These are phyloP conservation scores for Budorcas taxicolor DNA, from an alignment of 2,113 vertebrate species.

Conservation along the genomic window DNA sequence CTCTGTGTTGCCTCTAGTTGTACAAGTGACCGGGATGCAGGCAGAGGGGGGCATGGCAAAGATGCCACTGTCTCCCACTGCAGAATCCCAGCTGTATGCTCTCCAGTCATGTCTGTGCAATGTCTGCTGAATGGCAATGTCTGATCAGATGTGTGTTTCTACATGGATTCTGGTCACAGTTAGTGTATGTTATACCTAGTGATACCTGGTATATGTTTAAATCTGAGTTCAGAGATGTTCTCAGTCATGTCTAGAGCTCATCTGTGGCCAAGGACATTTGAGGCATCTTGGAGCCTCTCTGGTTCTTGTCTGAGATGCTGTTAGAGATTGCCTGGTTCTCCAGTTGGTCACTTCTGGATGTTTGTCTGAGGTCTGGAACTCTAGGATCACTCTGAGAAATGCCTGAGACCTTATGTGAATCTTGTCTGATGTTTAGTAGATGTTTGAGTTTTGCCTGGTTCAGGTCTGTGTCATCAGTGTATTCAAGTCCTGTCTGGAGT, in stretches of 20 bases:
- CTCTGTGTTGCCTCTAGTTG: neutral
- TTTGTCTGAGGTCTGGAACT: neutral
- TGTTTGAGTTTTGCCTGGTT: neutral
- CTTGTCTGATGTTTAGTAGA: neutral
- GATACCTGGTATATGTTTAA: neutral
- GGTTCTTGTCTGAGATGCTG: neutral
- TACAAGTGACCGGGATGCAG: neutral
- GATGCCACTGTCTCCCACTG: neutral
- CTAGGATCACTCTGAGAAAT: neutral
- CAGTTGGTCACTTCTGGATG: neutral
- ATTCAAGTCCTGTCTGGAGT: neutral
- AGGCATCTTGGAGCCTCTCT: fast-evolving
- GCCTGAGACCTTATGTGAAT: neutral
- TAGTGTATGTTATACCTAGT: neutral
- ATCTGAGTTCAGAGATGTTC: neutral
- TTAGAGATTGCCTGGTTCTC: neutral
- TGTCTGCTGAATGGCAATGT: too few species aligned
- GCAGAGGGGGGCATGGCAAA: neutral
- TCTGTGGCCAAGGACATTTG: neutral
- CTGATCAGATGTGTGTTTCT: neutral
- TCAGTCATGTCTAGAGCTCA: neutral
- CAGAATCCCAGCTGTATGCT: neutral
- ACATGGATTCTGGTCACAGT: neutral
- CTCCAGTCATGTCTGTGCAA: neutral
- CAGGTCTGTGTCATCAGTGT: neutral